Evolutionary conservation across 2,888 invertebrate genomes (phyloP), one percentile per base, ranked within the genome.

Genomic region (Cephus pygmeus): DNA sequence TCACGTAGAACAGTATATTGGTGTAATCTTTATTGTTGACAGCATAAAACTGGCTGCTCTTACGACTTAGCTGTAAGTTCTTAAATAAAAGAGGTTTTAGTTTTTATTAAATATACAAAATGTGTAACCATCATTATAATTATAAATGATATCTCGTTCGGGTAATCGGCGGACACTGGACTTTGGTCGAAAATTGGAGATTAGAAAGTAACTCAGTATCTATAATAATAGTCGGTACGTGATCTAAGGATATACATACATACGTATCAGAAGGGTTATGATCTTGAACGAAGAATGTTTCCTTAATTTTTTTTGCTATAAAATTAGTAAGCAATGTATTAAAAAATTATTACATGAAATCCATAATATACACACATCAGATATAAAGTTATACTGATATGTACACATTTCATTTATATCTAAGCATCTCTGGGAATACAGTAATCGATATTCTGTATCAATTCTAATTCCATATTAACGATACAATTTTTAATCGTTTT

Each of bases 181-280:
- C 71, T 71, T 71, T 11, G 71, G 71, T 71, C 71, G 31, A 34
- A 71, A 71, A 71, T 71, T 71, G 6, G 1, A 71, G 71, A 71
- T 71, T 71, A 71, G 23, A 71, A 31, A 31, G 71, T 2, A 56
- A 56, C 23, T 56, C 56, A 56, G 9, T 56, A 23, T 56, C 23
- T 56, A 56, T 56, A 56, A 6, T 56, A 56, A 56, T 23, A 15
- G 1, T 23, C 23, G 6, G 2, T 56, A 56, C 15, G 23, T 56
- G 6, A 1, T 56, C 56, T 23, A 56, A 56, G 23, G 56, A 56
- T 23, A 9, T 23, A 56, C 23, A 56, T 40, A 40, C 15, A 15
- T 15, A 6, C 6, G 6, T 40, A 23, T 56, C 56, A 56, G 2
- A 56, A 56, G 23, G 56, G 56, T 56, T 23, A 56, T 56, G 56